Percentiles rank a stretch among this genome's conserved stretches.
phyloP scores from a whole-genome alignment of 1,140 invertebrate species.

The Trigoniulus corallinus region DNA sequence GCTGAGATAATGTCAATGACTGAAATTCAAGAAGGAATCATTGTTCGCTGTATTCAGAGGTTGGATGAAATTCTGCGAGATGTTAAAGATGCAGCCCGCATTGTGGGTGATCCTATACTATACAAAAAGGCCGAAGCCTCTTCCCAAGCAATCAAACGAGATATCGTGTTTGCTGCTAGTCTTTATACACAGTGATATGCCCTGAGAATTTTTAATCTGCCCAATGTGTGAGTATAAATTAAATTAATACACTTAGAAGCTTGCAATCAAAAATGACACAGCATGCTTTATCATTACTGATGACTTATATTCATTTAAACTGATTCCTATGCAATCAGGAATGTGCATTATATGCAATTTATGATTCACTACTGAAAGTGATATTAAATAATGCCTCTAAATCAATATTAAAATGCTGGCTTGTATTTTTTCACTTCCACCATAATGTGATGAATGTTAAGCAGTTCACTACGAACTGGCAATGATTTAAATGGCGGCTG shows the following conservation, averaged over 20 bases:
- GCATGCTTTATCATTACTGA: no score
- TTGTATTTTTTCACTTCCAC: constrained; percentile 99
- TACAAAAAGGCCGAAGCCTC: constrained; percentile 92
- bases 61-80: constrained; percentile 83
- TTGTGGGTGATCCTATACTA: constrained; percentile 80
- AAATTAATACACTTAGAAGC: no score
- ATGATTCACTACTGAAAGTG: no score
- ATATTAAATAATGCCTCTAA: no score
- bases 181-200: constrained; percentile 70
- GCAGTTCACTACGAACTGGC: constrained; percentile 69
- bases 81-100: constrained; percentile 77
- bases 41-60: constrained; percentile 92
- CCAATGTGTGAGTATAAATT: no score
- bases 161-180: constrained; percentile 96
- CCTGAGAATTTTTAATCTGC: no score
- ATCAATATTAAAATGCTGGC: constrained; percentile 45
- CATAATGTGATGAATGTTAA: constrained; percentile 98
- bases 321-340: no score
- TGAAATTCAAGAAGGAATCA: constrained; percentile 93
- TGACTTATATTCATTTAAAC: no score
- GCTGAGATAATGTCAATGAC: constrained; percentile 81
- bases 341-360: no score
- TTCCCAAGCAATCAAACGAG: constrained; percentile 77
- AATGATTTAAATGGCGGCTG: constrained; percentile 40
- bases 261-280: no score